Percentiles rank a stretch among this genome's conserved stretches.
phyloP scores from a whole-genome alignment of 30 jellyfish, hydroid and myxozoan species.

The Cassiopea xamachana region DNA sequence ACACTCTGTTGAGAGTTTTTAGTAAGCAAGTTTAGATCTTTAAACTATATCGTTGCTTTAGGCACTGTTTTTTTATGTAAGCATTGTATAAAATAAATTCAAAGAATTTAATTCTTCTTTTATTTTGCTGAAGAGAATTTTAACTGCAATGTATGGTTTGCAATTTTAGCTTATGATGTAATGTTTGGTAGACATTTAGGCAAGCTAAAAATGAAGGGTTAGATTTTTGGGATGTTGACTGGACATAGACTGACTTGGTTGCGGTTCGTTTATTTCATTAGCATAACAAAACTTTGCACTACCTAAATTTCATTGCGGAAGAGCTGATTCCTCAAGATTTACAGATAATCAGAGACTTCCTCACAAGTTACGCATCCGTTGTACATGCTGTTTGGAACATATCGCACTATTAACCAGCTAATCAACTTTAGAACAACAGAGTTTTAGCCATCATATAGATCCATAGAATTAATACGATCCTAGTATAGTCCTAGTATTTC shows the following conservation, averaged over 20 bases:
- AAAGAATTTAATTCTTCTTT: not conserved
- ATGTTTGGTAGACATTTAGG: not conserved
- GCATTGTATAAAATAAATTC: not conserved
- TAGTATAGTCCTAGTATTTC: too few species aligned
- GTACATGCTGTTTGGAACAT: too few species aligned
- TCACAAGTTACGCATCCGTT: too few species aligned
- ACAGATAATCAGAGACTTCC: too few species aligned
- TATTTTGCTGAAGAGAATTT: not conserved
- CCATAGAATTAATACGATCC: too few species aligned
- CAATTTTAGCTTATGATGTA: not conserved
- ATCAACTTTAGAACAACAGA: too few species aligned
- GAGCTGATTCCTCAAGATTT: too few species aligned
- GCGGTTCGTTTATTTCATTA: not conserved
- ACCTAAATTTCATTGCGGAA: too few species aligned
- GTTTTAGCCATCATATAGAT: too few species aligned
- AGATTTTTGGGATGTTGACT: not conserved
- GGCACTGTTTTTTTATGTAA: not conserved
- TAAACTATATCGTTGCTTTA: not conserved
- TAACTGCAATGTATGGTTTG: not conserved
- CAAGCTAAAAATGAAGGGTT: too few species aligned
- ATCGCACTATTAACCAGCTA: too few species aligned
- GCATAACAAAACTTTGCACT: too few species aligned
- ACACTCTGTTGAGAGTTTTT: not conserved
- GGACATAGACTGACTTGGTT: not conserved
- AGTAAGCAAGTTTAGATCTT: not conserved